Evolutionary conservation across 2,113 vertebrate species (phyloP).

Genomic region (Poecilia latipinna): DNA sequence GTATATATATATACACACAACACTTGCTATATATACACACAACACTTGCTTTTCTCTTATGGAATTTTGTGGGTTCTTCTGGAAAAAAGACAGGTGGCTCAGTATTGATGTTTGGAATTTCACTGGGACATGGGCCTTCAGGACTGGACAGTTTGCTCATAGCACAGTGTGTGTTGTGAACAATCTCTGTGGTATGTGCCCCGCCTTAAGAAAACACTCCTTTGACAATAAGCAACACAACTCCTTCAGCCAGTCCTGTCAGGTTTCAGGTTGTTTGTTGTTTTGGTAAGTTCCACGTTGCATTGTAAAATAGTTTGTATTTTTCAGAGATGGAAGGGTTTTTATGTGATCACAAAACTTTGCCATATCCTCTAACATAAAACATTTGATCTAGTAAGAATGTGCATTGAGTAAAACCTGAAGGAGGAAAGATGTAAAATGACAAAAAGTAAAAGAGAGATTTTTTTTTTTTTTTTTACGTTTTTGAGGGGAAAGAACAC

Average conservation of each 20-base stretch:
- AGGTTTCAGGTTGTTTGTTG: conserved; percentile 48
- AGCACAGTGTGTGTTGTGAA: conserved; percentile 87
- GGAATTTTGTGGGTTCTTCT: background rate
- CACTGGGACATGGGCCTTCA: conserved; percentile 82
- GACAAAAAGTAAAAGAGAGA: background rate
- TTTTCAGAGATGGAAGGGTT: conserved; percentile 87
- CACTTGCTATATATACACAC: too few relatives aligned
- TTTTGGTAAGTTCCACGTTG: conserved; percentile 81
- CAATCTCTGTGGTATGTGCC: conserved; percentile 78
- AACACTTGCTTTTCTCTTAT: too few relatives aligned
- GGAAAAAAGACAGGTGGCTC: conserved; percentile 50
- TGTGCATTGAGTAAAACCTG: too few relatives aligned
- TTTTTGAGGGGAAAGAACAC: too few relatives aligned
- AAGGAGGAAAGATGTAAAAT: too few relatives aligned
- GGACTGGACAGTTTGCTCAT: conserved; percentile 69
- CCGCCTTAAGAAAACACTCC: conserved; percentile 82
- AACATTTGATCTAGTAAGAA: background rate
- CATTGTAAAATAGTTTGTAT: conserved; percentile 78
- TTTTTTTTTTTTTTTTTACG: too few relatives aligned
- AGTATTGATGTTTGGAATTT: conserved; percentile 85
- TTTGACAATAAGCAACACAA: conserved; percentile 85
- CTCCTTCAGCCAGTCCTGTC: conserved; percentile 76
- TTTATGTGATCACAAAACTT: conserved; percentile 84
- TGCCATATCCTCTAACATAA: conserved; percentile 77
- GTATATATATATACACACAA: too few relatives aligned